Conservation (phyloP, 2,113 vertebrate species). For the Amazona vittata region DNA sequence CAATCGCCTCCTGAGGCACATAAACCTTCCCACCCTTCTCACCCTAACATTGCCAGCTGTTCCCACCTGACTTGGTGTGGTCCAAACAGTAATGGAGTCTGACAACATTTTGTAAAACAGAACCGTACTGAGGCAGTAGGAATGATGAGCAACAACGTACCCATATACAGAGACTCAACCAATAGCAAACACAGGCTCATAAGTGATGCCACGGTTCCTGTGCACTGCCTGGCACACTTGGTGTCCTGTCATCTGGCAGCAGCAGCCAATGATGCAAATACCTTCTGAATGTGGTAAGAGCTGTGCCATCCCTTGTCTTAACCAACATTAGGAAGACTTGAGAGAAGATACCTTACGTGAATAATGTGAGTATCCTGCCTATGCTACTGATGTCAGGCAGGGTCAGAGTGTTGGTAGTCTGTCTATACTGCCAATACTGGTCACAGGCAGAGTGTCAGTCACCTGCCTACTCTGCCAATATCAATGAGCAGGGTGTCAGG, state of each 20-base stretch:
- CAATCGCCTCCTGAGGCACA: neutral
- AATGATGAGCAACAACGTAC: neutral
- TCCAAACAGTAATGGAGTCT: neutral
- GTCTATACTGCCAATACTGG: neutral
- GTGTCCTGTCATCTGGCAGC: fast-evolving
- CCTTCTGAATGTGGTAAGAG: neutral
- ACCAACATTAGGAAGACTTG: fast-evolving
- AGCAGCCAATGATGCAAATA: fast-evolving
- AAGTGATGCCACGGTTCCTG: fast-evolving
- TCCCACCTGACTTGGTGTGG: neutral
- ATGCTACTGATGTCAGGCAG: neutral
- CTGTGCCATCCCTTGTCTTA: neutral
- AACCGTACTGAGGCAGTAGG: neutral
- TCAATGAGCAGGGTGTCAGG: neutral
- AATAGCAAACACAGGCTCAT: neutral
- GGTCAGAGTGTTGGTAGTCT: neutral
- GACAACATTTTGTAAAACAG: neutral
- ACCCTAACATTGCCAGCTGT: neutral
- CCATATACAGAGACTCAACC: fast-evolving
- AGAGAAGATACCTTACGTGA: neutral
- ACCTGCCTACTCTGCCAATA: neutral
- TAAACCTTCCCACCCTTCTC: neutral
- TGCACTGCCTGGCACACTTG: neutral
- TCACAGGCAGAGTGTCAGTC: neutral
- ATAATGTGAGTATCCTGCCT: neutral